These are phyloP conservation scores for Eublepharis macularius DNA, from an alignment of 2,113 vertebrate species.

Conservation along the genomic window DNA sequence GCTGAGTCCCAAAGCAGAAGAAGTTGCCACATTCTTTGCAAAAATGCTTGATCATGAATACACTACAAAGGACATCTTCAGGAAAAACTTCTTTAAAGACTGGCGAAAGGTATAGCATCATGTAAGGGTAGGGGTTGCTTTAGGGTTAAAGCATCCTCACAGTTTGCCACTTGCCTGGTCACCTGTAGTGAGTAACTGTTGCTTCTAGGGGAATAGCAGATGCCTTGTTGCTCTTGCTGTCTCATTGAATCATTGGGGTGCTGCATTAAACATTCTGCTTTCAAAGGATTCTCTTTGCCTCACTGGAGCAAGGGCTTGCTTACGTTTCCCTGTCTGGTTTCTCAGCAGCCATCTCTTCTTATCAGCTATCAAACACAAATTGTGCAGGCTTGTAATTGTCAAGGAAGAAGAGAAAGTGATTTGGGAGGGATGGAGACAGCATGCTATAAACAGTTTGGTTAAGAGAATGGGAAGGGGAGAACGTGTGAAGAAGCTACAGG, in stretches of 20 bases:
- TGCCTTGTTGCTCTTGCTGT: background rate
- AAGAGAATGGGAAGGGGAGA: background rate
- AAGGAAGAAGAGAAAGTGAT: background rate
- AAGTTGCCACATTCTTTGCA: slow-evolving; percentile 95
- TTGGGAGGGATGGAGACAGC: background rate
- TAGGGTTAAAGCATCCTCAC: background rate
- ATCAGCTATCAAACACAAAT: too few species aligned
- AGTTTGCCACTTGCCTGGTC: background rate
- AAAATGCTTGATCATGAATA: slow-evolving; percentile 99
- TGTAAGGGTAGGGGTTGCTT: background rate
- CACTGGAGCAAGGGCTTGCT: background rate
- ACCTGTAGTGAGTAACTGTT: background rate
- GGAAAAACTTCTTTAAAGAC: slow-evolving; percentile 97
- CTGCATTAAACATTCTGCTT: background rate
- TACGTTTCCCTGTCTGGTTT: too few species aligned
- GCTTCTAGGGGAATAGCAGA: background rate
- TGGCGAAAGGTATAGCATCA: slow-evolving; percentile 89
- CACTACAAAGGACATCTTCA: slow-evolving; percentile 96
- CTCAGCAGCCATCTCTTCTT: background rate
- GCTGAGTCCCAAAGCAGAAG: slow-evolving; percentile 89
- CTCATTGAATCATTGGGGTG: background rate
- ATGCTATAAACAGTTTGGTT: background rate
- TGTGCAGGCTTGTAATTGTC: background rate
- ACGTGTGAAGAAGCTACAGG: background rate
- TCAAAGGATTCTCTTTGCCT: background rate